Conservation (phyloP, 2,113 vertebrate genomes). For the Pantherophis guttatus region DNA sequence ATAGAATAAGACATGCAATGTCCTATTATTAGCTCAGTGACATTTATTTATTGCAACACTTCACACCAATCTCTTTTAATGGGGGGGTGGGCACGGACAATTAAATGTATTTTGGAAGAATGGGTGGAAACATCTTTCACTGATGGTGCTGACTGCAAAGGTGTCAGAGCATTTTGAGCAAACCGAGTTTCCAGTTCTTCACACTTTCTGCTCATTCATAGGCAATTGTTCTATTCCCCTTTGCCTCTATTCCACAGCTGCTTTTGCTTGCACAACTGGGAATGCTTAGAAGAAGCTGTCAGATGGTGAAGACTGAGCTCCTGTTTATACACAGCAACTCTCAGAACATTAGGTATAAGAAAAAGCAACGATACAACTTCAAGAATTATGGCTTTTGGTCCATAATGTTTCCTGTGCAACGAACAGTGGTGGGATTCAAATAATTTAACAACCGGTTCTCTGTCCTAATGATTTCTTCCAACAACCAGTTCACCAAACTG, state of each 20-base stretch:
- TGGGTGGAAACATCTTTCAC: not conserved
- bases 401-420: not conserved
- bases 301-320: not conserved
- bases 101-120: not conserved
- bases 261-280: not conserved
- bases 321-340: too few relatives aligned
- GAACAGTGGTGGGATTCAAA: too few relatives aligned
- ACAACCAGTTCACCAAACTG: too few relatives aligned
- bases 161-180: not conserved
- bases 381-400: not conserved
- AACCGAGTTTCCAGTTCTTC: too few relatives aligned
- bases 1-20: not conserved
- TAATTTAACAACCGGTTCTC: too few relatives aligned
- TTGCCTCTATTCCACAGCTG: not conserved
- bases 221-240: not conserved
- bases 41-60: not conserved
- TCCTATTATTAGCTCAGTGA: not conserved
- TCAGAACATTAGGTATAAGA: not conserved
- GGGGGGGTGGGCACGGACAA: not conserved
- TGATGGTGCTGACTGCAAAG: not conserved
- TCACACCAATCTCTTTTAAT: not conserved
- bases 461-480: too few relatives aligned
- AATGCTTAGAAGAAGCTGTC: not conserved
- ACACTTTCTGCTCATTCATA: not conserved
- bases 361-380: not conserved